These are phyloP conservation scores for Platyscapa corneri DNA, from an alignment of 1,140 invertebrate species.

Conservation along the genomic window DNA sequence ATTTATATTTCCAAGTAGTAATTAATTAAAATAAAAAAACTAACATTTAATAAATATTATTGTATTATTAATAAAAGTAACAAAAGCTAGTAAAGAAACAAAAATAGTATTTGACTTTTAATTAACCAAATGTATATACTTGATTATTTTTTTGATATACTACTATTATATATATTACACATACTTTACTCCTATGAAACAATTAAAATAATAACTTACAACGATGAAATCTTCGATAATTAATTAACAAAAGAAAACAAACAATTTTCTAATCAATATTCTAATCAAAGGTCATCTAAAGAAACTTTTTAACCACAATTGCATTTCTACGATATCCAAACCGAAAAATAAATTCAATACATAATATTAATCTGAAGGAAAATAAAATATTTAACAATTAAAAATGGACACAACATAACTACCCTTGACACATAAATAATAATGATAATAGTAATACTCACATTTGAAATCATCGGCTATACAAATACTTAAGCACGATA, in stretches of 20 bases:
- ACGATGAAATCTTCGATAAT: not conserved
- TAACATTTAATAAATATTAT: no score
- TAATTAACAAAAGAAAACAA: not conserved
- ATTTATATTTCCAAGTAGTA: no score
- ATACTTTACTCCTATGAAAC: not conserved
- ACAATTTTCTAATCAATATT: not conserved
- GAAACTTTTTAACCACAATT: not conserved
- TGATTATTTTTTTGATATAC: no score
- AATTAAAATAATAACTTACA: no score
- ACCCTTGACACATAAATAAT: not conserved
- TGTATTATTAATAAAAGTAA: no score
- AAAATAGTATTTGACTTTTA: no score
- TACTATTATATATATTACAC: no score
- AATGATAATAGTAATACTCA: conserved; percentile 58
- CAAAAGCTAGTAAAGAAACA: no score
- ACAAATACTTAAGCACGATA: conserved; percentile 54
- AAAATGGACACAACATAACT: not conserved
- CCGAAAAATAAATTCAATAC: no score
- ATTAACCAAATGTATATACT: no score
- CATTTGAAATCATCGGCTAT: conserved; percentile 61
- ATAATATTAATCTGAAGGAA: not conserved
- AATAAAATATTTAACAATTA: not conserved
- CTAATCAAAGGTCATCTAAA: not conserved
- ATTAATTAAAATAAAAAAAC: no score
- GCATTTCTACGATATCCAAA: no score